These are phyloP conservation scores for Phoebastria nigripes DNA, from an alignment of 2,797 vertebrate species.

Conservation along the genomic window DNA sequence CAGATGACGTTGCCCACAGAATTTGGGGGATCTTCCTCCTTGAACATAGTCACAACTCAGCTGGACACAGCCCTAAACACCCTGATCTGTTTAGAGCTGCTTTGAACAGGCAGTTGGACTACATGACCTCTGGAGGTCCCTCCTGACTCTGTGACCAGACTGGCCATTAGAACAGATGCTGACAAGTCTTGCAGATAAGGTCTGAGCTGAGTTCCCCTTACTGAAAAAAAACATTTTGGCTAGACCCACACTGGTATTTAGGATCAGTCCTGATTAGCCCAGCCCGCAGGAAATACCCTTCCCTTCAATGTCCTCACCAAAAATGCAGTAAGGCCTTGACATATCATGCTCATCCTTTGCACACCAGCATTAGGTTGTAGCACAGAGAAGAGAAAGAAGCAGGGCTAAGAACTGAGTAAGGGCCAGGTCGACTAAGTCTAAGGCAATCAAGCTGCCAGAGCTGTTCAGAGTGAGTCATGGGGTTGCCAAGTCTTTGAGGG, in stretches of 20 bases:
- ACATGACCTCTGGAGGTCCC: neutral
- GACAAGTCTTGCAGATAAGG: neutral
- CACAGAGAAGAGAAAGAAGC: neutral
- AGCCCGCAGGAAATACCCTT: neutral
- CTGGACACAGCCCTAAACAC: neutral
- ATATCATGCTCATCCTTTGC: neutral
- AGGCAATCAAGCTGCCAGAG: neutral
- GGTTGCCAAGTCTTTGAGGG: neutral
- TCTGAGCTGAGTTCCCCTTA: neutral
- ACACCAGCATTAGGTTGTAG: neutral
- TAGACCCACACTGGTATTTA: neutral
- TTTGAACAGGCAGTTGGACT: neutral
- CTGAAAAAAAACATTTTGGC: neutral
- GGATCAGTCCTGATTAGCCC: neutral
- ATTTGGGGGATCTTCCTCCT: neutral
- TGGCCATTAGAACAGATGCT: neutral
- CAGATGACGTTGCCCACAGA: neutral
- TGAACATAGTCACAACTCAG: neutral
- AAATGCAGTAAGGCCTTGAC: neutral
- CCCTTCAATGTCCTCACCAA: neutral
- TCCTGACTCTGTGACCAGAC: neutral
- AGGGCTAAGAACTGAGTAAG: neutral
- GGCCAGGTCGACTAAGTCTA: neutral
- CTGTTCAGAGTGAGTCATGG: neutral
- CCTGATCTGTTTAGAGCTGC: neutral